Percentiles rank a stretch among this genome's conserved stretches.
These are phyloP conservation scores for Gorilla gorilla DNA, from an alignment of 2,113 vertebrate species.

Conservation along the genomic window DNA sequence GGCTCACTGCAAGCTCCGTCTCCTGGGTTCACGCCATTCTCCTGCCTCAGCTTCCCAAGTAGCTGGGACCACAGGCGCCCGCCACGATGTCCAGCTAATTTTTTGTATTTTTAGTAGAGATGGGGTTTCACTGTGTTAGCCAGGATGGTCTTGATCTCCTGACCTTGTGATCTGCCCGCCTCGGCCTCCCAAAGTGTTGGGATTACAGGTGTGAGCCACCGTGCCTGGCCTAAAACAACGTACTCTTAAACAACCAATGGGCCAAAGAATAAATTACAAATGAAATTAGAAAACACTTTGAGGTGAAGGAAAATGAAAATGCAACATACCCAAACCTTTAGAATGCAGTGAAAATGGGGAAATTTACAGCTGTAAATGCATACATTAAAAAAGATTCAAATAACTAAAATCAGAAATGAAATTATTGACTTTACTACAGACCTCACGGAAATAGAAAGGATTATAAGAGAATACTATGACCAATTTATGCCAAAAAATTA, in stretches of 20 bases:
- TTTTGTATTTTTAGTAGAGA: too few relatives aligned
- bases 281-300: constrained; percentile 1
- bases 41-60: too few relatives aligned
- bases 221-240: not conserved
- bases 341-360: not conserved
- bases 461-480: not conserved
- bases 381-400: not conserved
- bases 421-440: not conserved
- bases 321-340: not conserved
- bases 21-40: too few relatives aligned
- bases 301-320: not conserved
- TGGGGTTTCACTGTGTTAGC: too few relatives aligned
- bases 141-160: too few relatives aligned
- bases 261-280: not conserved
- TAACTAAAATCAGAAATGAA: not conserved
- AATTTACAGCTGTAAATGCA: not conserved
- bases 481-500: not conserved
- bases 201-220: too few relatives aligned
- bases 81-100: too few relatives aligned
- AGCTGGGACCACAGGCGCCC: too few relatives aligned
- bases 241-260: not conserved
- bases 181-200: too few relatives aligned
- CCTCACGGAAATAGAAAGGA: not conserved
- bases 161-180: too few relatives aligned
- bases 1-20: too few relatives aligned